Percentiles rank a stretch among this genome's conserved stretches.
Evolutionary conservation across 2,113 vertebrate genomes (phyloP).

Genomic region (Myotis brandtii): DNA sequence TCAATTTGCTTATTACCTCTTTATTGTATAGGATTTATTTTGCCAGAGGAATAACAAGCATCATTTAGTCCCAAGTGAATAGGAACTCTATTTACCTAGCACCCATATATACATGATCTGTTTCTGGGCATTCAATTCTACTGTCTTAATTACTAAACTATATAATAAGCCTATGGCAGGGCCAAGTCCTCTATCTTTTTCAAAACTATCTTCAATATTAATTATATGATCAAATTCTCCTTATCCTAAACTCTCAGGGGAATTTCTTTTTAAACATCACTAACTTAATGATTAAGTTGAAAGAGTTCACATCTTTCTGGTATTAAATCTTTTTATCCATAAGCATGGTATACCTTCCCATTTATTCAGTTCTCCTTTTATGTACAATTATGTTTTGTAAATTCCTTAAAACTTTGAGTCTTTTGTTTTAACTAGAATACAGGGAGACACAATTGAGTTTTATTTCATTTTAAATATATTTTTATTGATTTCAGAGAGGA

Average conservation of each 20-base stretch:
- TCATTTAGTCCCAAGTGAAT: not conserved
- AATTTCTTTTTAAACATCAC: not conserved
- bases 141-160: not conserved
- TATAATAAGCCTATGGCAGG: not conserved
- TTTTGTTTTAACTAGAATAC: not conserved
- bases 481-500: too few species aligned
- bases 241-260: not conserved
- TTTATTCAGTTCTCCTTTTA: not conserved
- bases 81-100: not conserved
- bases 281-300: not conserved
- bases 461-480: not conserved
- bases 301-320: not conserved
- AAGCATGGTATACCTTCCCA: not conserved
- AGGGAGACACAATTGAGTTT: not conserved
- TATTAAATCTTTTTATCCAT: not conserved
- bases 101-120: not conserved
- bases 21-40: not conserved
- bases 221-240: not conserved
- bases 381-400: not conserved
- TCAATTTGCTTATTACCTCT: too few species aligned
- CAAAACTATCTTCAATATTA: not conserved
- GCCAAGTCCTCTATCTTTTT: not conserved
- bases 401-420: not conserved
- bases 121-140: not conserved
- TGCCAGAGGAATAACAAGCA: not conserved